phyloP scores from a whole-genome alignment of 2,113 vertebrate genomes.

The Polyodon spathula region DNA sequence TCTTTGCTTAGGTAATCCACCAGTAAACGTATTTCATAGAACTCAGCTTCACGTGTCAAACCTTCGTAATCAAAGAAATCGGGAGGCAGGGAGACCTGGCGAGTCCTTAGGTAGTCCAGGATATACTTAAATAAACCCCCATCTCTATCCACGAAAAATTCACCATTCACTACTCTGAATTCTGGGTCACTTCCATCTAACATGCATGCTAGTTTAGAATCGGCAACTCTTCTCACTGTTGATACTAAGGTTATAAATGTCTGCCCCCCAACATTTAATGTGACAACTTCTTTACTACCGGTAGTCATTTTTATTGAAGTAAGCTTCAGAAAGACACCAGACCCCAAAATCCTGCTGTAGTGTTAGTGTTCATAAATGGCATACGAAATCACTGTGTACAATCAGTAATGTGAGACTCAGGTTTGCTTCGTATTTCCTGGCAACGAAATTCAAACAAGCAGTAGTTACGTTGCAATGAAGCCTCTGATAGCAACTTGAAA shows the following conservation, averaged over 20 bases:
- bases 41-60: slow-evolving; percentile 53
- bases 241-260: slow-evolving; percentile 44
- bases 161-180: slow-evolving; percentile 44
- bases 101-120: slow-evolving; percentile 58
- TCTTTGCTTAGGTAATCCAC: slow-evolving; percentile 47
- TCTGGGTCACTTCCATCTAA: slow-evolving; percentile 39
- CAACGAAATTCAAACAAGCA: slow-evolving; percentile 14
- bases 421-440: slow-evolving; percentile 9
- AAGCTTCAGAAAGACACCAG: background rate
- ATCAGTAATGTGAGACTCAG: background rate
- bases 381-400: background rate
- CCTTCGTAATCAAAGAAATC: slow-evolving; percentile 54
- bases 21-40: slow-evolving; percentile 48
- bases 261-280: slow-evolving; percentile 54
- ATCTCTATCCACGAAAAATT: slow-evolving; percentile 62
- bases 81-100: slow-evolving; percentile 45
- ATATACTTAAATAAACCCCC: slow-evolving; percentile 56
- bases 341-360: no score
- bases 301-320: slow-evolving; percentile 38
- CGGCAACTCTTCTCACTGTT: slow-evolving; percentile 50
- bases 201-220: slow-evolving; percentile 44
- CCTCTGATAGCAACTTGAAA: no score
- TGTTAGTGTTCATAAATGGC: background rate
- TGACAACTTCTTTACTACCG: slow-evolving; percentile 37
- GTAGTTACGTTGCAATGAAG: background rate